Percentiles rank a stretch among this genome's conserved stretches.
Evolutionary conservation across 2,888 invertebrate genomes (phyloP).

Genomic region (Altica lythri): DNA sequence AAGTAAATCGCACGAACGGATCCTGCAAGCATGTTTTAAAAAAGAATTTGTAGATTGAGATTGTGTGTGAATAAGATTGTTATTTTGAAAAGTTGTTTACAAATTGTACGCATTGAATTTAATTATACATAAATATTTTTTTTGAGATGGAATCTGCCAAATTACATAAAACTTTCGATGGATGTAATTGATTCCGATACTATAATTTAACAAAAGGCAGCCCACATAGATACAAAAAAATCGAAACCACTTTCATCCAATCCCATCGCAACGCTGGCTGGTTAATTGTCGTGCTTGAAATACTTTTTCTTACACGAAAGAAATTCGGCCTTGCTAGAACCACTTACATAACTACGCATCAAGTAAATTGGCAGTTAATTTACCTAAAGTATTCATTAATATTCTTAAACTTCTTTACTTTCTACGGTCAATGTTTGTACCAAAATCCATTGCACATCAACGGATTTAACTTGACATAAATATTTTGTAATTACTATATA

Average conservation of each 20-base stretch:
- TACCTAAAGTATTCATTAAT: slow-evolving; percentile 21
- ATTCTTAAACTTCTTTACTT: slow-evolving; percentile 15
- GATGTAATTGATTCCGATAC: slow-evolving; percentile 9
- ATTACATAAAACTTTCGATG: slow-evolving; percentile 11
- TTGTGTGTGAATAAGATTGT: too few species aligned
- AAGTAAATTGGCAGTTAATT: slow-evolving; percentile 21
- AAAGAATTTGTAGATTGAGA: too few species aligned
- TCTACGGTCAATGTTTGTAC: slow-evolving; percentile 11
- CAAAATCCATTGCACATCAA: too few species aligned
- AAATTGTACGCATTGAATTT: neutral
- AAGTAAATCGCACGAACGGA: too few species aligned
- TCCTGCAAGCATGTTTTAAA: too few species aligned
- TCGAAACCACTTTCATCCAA: slow-evolving; percentile 7
- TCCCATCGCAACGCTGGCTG: neutral
- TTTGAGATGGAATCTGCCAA: slow-evolving; percentile 3
- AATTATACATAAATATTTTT: neutral
- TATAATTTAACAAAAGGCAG: slow-evolving; percentile 4
- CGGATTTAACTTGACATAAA: too few species aligned
- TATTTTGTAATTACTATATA: too few species aligned
- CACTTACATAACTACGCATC: slow-evolving; percentile 18
- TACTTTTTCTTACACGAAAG: slow-evolving; percentile 25
- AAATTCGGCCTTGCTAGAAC: slow-evolving; percentile 29
- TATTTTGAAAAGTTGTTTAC: neutral
- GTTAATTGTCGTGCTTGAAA: slow-evolving; percentile 16
- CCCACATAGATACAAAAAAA: slow-evolving; percentile 1